phyloP scores from a whole-genome alignment of 2,113 vertebrate species.

The Vireo altiloquus region DNA sequence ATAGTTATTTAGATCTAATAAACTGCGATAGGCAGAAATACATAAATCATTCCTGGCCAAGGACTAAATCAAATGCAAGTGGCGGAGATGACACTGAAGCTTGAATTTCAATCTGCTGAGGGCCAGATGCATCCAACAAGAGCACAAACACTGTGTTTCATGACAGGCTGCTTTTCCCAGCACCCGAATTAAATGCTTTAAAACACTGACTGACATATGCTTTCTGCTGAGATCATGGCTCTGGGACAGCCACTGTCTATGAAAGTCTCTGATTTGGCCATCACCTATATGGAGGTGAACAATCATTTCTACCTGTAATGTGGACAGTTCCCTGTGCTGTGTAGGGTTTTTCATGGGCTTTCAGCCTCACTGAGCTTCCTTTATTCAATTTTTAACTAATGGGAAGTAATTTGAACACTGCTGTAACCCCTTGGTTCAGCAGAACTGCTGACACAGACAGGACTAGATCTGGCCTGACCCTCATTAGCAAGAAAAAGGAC shows the following conservation, averaged over 20 bases:
- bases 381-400: background rate
- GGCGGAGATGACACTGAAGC: background rate
- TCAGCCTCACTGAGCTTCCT: background rate
- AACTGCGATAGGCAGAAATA: background rate
- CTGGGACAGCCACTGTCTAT: background rate
- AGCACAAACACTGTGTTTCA: background rate
- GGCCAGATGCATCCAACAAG: background rate
- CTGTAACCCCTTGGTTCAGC: background rate
- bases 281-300: background rate
- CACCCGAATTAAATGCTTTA: rapidly evolving
- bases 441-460: background rate
- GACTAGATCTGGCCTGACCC: background rate
- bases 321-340: background rate
- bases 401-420: background rate
- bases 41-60: background rate
- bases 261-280: background rate
- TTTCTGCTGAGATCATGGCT: background rate
- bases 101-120: background rate
- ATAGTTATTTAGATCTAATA: background rate
- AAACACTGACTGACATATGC: background rate
- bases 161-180: background rate
- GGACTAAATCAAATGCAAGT: conserved; percentile 14
- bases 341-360: background rate
- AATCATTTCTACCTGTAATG: background rate
- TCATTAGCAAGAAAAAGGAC: background rate